A percentile compares a stretch with the other conserved stretches of the same genome.
Evolutionary conservation across 2,113 vertebrate genomes (phyloP).

Genomic region (Tyto alba): DNA sequence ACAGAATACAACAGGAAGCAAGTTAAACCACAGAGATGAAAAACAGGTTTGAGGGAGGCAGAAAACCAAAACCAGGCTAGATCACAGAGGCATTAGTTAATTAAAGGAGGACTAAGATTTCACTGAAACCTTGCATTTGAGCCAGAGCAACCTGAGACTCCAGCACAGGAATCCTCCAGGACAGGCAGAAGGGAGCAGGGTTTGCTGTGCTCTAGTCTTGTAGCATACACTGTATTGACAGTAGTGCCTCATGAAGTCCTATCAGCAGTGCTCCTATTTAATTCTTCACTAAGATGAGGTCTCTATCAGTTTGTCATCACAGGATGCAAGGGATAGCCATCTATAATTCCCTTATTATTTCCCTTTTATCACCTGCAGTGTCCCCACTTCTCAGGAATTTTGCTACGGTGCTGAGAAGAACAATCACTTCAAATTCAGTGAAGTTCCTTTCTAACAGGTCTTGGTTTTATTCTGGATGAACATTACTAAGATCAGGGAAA

Average conservation of each 20-base stretch:
- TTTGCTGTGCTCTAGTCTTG: neutral
- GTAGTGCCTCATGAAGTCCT: neutral
- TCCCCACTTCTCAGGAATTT: neutral
- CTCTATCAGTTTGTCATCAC: neutral
- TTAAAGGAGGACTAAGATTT: neutral
- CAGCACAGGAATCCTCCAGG: neutral
- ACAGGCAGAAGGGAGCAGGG: neutral
- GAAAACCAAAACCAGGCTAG: neutral
- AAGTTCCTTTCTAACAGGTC: neutral
- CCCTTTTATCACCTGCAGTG: neutral
- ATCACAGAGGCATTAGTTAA: neutral
- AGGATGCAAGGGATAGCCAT: neutral
- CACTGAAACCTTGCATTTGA: neutral
- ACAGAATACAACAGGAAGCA: rapidly evolving
- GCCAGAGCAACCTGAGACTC: neutral
- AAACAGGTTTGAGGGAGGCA: neutral
- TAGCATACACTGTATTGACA: neutral
- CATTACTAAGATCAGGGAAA: neutral
- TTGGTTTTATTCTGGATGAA: neutral
- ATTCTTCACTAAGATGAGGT: neutral
- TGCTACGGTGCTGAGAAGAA: neutral
- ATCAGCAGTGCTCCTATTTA: neutral
- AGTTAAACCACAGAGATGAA: neutral
- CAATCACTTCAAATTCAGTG: neutral
- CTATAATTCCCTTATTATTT: neutral